A percentile compares a stretch with the other conserved stretches of the same genome.
Conservation (phyloP, 2,113 vertebrate species). For the Rana temporaria region DNA sequence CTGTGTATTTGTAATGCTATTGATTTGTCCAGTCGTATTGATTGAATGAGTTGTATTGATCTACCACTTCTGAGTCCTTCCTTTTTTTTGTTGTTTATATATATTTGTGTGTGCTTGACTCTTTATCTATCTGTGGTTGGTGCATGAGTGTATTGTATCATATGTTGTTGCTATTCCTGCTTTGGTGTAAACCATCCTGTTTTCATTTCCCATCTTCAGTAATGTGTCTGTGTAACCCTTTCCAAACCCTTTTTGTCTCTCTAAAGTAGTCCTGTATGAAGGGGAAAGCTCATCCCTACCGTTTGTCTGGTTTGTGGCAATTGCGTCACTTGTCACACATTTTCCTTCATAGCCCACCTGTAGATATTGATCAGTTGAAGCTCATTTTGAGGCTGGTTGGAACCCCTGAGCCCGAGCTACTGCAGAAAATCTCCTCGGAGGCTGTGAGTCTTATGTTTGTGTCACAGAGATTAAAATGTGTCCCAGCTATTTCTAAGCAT, state of each 20-base stretch:
- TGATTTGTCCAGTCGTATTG: too few relatives aligned
- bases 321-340: conserved; percentile 81
- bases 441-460: conserved; percentile 86
- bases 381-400: conserved; percentile 96
- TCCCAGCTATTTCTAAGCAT: conserved; percentile 38
- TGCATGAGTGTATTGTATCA: not conserved
- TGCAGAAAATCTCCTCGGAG: conserved; percentile 98
- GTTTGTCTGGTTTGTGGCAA: conserved; percentile 61
- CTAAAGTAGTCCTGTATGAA: not conserved
- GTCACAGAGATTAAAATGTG: conserved; percentile 41
- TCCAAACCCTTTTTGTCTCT: not conserved
- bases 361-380: conserved; percentile 99
- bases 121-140: too few relatives aligned
- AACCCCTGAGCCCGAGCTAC: conserved; percentile 93
- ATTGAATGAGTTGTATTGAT: too few relatives aligned
- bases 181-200: not conserved
- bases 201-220: not conserved
- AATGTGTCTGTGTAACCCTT: not conserved
- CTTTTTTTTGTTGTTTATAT: too few relatives aligned
- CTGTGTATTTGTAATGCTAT: too few relatives aligned
- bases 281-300: not conserved
- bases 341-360: conserved; percentile 95
- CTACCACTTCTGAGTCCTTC: too few relatives aligned
- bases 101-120: too few relatives aligned
- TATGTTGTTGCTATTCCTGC: not conserved